Evolutionary conservation across 2,888 invertebrate species (phyloP).

Genomic region (Nymphalis c-album): DNA sequence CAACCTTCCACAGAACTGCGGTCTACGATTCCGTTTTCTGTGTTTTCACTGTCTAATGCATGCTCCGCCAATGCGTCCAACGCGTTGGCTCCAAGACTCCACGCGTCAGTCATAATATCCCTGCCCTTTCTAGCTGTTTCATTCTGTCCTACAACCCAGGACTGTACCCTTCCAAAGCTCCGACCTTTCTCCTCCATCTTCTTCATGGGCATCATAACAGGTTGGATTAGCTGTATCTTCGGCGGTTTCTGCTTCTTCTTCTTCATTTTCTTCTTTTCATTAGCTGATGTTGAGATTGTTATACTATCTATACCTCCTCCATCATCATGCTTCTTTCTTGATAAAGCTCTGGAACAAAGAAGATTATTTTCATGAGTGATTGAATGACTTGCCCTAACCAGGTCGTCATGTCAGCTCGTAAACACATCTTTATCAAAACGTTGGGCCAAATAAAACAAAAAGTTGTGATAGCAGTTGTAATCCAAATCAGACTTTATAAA

Average conservation of each 20-base stretch:
- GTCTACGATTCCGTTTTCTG: constrained; percentile 64
- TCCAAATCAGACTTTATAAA: too few species aligned
- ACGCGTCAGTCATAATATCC: constrained; percentile 57
- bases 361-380: not conserved
- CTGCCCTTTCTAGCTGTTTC: constrained; percentile 45
- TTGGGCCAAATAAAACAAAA: too few species aligned
- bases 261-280: constrained; percentile 60
- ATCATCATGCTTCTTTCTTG: constrained; percentile 58
- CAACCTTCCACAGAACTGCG: constrained; percentile 66
- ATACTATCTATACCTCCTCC: constrained; percentile 67
- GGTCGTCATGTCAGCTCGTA: too few species aligned
- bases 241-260: constrained; percentile 69
- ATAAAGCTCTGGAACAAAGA: constrained; percentile 52
- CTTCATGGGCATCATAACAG: constrained; percentile 55
- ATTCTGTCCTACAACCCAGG: constrained; percentile 62
- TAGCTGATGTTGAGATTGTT: constrained; percentile 59
- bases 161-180: constrained; percentile 51
- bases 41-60: constrained; percentile 60
- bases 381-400: not conserved
- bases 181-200: constrained; percentile 67
- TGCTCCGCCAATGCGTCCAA: constrained; percentile 66
- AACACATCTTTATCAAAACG: too few species aligned
- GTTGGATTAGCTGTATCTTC: constrained; percentile 68
- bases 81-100: constrained; percentile 62
- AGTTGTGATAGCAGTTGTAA: too few species aligned